Evolutionary conservation across 2,888 invertebrate species (phyloP).

Genomic region (Lathronympha strigana): DNA sequence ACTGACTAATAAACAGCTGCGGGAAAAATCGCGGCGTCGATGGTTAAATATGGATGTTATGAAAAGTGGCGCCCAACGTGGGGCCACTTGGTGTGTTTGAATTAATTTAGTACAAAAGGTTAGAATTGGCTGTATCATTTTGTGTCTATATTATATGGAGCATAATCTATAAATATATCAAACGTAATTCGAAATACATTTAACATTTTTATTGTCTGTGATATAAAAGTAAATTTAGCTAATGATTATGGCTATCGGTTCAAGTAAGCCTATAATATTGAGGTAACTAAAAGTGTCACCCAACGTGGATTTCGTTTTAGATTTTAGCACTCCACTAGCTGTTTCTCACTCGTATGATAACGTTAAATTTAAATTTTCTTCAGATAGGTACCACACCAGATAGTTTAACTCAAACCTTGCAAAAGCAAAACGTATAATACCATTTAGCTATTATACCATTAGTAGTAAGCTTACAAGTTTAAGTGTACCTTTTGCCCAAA

Average conservation of each 20-base stretch:
- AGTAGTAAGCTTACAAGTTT: too few relatives aligned
- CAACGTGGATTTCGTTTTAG: too few relatives aligned
- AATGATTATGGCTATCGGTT: too few relatives aligned
- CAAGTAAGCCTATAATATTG: background rate
- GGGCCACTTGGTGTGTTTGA: constrained; percentile 1
- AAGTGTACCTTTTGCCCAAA: background rate
- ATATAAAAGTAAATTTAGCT: too few relatives aligned
- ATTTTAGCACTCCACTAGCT: too few relatives aligned
- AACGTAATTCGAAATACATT: too few relatives aligned
- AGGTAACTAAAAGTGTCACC: constrained; percentile 3
- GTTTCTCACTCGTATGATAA: too few relatives aligned
- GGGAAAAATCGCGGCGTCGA: constrained; percentile 18
- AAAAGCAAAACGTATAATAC: too few relatives aligned
- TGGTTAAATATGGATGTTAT: constrained; percentile 12
- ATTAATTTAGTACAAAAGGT: background rate
- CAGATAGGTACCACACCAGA: too few relatives aligned
- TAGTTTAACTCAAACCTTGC: too few relatives aligned
- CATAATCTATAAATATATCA: background rate
- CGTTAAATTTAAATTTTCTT: too few relatives aligned
- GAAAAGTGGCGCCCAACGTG: constrained; percentile 31
- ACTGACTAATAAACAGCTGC: constrained; percentile 32
- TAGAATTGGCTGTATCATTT: background rate
- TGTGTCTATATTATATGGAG: background rate
- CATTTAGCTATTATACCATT: too few relatives aligned
- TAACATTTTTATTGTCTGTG: background rate